Percentiles rank a stretch among this genome's conserved stretches.
Evolutionary conservation across 1,140 invertebrate species (phyloP).

Genomic region (Drosophila nigromelanica): DNA sequence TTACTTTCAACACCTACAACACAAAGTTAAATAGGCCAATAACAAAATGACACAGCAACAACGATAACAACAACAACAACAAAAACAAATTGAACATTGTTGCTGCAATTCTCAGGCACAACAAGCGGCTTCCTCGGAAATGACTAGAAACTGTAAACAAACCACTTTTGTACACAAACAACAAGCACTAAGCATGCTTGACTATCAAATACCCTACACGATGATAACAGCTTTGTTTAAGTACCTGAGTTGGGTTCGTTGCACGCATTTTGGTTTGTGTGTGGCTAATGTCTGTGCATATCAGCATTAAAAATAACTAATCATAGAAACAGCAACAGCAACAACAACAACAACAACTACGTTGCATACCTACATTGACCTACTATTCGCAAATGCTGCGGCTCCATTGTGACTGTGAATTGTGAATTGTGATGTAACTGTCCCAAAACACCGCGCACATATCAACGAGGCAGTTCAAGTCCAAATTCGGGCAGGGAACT

Average conservation of each 20-base stretch:
- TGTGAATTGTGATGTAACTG: conserved; percentile 75
- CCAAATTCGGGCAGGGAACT: conserved; percentile 66
- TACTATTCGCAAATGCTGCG: conserved; percentile 75
- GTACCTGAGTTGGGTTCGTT: neutral
- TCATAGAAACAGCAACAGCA: conserved; percentile 49
- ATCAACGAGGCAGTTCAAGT: conserved; percentile 82
- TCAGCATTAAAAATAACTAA: conserved; percentile 56
- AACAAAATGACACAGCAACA: conserved; percentile 44
- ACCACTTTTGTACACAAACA: conserved; percentile 3
- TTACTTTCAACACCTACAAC: conserved; percentile 57
- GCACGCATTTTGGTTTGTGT: neutral
- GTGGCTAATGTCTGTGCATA: conserved; percentile 12
- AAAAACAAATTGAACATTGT: conserved; percentile 18
- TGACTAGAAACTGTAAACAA: conserved; percentile 35
- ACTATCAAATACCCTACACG: conserved; percentile 10
- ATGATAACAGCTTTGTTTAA: conserved; percentile 4
- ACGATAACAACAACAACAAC: neutral
- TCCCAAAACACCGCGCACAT: conserved; percentile 78
- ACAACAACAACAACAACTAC: conserved; percentile 30
- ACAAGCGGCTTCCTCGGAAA: conserved; percentile 62
- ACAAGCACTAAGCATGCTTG: neutral
- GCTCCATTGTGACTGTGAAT: conserved; percentile 42
- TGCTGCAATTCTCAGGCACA: conserved; percentile 47
- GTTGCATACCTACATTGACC: conserved; percentile 66
- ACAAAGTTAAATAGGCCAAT: conserved; percentile 68